Evolutionary conservation across 1,140 invertebrate species (phyloP).

Genomic region (Babylonia areolata): DNA sequence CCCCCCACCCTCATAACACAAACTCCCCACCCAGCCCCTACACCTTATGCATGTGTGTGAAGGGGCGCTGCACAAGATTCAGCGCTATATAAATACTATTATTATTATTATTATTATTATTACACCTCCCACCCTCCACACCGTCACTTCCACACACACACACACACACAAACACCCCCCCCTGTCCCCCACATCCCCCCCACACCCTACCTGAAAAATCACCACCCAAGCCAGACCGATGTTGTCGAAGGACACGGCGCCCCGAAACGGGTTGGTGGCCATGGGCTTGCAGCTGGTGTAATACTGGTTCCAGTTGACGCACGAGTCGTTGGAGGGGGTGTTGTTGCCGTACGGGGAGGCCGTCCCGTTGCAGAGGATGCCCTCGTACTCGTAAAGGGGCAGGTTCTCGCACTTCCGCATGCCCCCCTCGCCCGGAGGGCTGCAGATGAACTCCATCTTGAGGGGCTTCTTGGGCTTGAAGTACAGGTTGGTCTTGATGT

Average conservation of each 20-base stretch:
- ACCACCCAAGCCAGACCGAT: slow-evolving; percentile 99
- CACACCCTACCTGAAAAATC: slow-evolving; percentile 95
- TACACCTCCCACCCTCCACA: too few species aligned
- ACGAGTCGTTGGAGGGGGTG: slow-evolving; percentile 77
- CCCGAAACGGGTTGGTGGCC: slow-evolving; percentile 98
- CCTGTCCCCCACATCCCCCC: too few species aligned
- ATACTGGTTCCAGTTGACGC: slow-evolving; percentile 99
- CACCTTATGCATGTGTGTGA: too few species aligned
- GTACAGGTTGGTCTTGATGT: slow-evolving; percentile 8
- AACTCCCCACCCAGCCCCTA: too few species aligned
- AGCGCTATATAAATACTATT: too few species aligned
- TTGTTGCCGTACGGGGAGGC: slow-evolving; percentile 66
- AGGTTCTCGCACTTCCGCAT: slow-evolving; percentile 95
- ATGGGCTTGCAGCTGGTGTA: slow-evolving; percentile 95
- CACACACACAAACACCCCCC: not conserved
- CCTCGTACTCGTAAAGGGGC: slow-evolving; percentile 85
- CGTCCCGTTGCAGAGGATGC: slow-evolving; percentile 80
- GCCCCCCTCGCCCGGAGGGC: slow-evolving; percentile 92
- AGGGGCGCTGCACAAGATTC: too few species aligned
- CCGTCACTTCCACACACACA: not conserved
- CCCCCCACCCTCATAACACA: too few species aligned
- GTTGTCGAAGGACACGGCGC: slow-evolving; percentile 99
- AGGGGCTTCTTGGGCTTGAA: slow-evolving; percentile 1
- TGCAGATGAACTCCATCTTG: slow-evolving; percentile 94
- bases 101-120: too few species aligned